A percentile compares a stretch with the other conserved stretches of the same genome.
These are phyloP conservation scores for Pangasius krempfi DNA, from an alignment of 2,797 vertebrate species.

Conservation along the genomic window DNA sequence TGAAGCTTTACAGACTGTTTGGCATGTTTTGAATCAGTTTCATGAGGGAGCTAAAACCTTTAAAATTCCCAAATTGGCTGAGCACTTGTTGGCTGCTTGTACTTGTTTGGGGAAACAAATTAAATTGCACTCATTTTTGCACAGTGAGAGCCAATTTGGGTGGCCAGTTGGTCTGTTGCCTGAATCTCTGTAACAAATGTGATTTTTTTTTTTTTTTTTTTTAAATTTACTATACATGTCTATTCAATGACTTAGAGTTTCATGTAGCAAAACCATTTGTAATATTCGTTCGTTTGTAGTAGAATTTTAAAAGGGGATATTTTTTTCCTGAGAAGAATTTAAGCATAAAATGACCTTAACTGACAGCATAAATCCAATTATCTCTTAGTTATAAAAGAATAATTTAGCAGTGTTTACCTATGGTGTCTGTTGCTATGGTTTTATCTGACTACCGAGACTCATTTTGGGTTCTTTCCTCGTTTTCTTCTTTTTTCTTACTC, in stretches of 20 bases:
- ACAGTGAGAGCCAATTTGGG: neutral
- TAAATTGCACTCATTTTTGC: neutral
- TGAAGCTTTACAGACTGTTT: neutral
- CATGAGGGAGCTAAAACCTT: neutral
- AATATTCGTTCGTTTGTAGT: neutral
- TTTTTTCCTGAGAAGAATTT: neutral
- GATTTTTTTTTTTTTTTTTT: neutral
- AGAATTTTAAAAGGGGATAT: neutral
- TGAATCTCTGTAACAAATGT: neutral
- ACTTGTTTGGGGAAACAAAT: conserved; percentile 2
- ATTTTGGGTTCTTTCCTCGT: neutral
- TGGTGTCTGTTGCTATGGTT: conserved; percentile 28
- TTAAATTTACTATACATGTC: neutral
- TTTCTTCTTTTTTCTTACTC: neutral
- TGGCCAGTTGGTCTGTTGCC: neutral
- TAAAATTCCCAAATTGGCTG: neutral
- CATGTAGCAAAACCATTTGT: neutral
- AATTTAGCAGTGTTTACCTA: neutral
- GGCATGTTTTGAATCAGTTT: neutral
- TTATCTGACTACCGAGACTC: conserved; percentile 2
- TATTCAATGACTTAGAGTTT: neutral
- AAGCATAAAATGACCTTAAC: neutral
- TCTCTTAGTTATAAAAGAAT: neutral
- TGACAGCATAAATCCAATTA: neutral
- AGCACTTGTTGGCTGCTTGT: neutral